Conservation (phyloP, 1,140 invertebrate species). For the Protaetia brevitarsis region DNA sequence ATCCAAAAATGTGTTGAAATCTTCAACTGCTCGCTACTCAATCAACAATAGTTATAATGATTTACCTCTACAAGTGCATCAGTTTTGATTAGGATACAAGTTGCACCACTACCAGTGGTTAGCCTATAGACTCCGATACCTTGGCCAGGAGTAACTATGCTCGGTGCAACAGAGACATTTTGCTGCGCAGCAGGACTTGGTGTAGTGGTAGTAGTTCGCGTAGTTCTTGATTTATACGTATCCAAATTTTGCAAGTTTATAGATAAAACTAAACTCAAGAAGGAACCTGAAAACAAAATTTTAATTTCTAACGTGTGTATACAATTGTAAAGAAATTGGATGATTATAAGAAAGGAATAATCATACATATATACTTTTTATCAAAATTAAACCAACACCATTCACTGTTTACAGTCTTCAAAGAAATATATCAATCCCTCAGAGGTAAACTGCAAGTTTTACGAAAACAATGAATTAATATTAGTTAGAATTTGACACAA, state of each 20-base stretch:
- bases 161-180: conserved; percentile 26
- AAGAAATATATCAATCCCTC: too few relatives aligned
- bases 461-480: too few relatives aligned
- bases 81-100: conserved; percentile 46
- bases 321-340: not conserved
- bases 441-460: too few relatives aligned
- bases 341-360: not conserved
- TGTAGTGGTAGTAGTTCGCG: conserved; percentile 37
- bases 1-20: too few relatives aligned
- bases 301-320: not conserved
- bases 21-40: too few relatives aligned
- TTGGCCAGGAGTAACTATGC: conserved; percentile 30
- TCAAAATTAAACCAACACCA: too few relatives aligned
- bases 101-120: conserved; percentile 39
- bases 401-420: too few relatives aligned
- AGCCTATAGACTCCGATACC: conserved; percentile 39
- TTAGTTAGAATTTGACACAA: too few relatives aligned
- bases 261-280: not conserved
- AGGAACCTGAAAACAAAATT: not conserved
- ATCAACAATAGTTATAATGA: too few relatives aligned
- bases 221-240: conserved; percentile 38
- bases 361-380: too few relatives aligned
- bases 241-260: conserved; percentile 15
- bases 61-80: conserved; percentile 47
- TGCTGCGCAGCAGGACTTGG: conserved; percentile 30